Conservation (phyloP, 35 echinoderm and acorn worm genomes). For the Amphiura filiformis region DNA sequence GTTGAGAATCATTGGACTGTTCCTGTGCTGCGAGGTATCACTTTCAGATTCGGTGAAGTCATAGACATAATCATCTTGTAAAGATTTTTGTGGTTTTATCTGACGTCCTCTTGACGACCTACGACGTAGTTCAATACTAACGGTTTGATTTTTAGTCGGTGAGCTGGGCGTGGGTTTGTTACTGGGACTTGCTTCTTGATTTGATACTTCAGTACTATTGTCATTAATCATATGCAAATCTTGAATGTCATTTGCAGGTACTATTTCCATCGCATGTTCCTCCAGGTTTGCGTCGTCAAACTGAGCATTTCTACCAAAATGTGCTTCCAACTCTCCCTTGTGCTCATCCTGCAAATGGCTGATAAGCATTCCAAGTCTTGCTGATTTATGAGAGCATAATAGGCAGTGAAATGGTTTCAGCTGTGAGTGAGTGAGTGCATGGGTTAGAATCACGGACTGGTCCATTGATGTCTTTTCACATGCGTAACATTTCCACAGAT, state of each 20-base stretch:
- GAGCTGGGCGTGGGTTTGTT: too few relatives aligned
- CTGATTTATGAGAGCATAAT: not conserved
- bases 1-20: too few relatives aligned
- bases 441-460: not conserved
- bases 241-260: not conserved
- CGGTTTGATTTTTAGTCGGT: too few relatives aligned
- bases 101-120: not conserved
- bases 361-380: not conserved
- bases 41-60: not conserved
- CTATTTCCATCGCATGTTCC: not conserved
- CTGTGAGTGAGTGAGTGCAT: not conserved
- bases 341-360: not conserved
- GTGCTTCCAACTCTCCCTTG: not conserved
- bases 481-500: not conserved
- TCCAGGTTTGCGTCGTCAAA: not conserved
- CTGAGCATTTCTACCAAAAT: not conserved
- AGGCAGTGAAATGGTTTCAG: not conserved
- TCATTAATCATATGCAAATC: not conserved
- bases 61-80: not conserved
- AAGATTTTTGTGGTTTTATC: not conserved
- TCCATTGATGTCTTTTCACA: not conserved
- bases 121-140: not conserved
- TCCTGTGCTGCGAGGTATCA: too few relatives aligned
- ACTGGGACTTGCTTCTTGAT: too few relatives aligned
- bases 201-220: too few relatives aligned